phyloP scores from a whole-genome alignment of 2,888 invertebrate genomes.

The Melolontha melolontha region DNA sequence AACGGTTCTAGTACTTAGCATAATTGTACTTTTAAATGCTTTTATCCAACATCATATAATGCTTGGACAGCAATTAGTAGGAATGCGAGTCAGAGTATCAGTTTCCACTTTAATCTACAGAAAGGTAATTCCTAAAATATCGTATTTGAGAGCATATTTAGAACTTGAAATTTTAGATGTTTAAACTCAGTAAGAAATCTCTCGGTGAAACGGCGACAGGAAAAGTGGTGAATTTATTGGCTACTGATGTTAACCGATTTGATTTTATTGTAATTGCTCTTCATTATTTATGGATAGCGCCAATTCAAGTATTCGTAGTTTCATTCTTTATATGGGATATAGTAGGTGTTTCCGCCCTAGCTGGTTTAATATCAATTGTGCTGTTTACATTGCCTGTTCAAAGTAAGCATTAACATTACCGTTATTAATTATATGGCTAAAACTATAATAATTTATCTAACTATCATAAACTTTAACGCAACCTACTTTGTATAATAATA shows the following conservation, averaged over 20 bases:
- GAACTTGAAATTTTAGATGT: slow-evolving; percentile 63
- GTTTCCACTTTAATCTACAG: slow-evolving; percentile 80
- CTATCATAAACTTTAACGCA: no score
- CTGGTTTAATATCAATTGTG: slow-evolving; percentile 71
- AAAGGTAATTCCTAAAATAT: slow-evolving; percentile 70
- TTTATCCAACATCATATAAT: slow-evolving; percentile 72
- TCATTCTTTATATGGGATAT: slow-evolving; percentile 70
- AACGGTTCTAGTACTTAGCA: slow-evolving; percentile 46
- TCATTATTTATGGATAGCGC: slow-evolving; percentile 85
- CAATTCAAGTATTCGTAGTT: slow-evolving; percentile 76
- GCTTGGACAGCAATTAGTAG: slow-evolving; percentile 71
- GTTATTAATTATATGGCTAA: slow-evolving; percentile 52
- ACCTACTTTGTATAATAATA: no score
- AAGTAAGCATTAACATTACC: slow-evolving; percentile 57
- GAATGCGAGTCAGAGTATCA: slow-evolving; percentile 80
- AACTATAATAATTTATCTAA: no score
- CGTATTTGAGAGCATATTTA: not conserved
- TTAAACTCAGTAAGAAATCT: slow-evolving; percentile 75
- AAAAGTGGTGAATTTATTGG: slow-evolving; percentile 84
- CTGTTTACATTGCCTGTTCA: slow-evolving; percentile 67
- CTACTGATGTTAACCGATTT: slow-evolving; percentile 86
- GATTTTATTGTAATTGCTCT: slow-evolving; percentile 77
- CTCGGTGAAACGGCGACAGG: slow-evolving; percentile 85
- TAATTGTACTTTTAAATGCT: slow-evolving; percentile 43
- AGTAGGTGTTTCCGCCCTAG: slow-evolving; percentile 69